Base-by-base conservation (phyloP, 2,113 vertebrate genomes). In the Artemisiospiza belli region DNA sequence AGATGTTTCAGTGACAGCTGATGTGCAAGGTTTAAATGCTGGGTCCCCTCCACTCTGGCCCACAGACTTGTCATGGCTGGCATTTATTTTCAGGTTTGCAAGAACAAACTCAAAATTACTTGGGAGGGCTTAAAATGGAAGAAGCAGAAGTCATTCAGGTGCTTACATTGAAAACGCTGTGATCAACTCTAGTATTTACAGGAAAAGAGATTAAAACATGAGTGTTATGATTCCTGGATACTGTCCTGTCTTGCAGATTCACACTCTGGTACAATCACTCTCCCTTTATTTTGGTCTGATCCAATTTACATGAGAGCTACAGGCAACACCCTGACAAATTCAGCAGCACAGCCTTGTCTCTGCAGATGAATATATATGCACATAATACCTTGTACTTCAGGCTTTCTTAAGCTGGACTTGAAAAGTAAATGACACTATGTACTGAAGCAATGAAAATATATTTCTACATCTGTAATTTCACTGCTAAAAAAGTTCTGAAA, bases 291-390 rank as follows among this genome's bases (percentile, higher is more conserved):
- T 81, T 63, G 39, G 77, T 70, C 74, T 94, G 64, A 72, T 89
- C 78, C 55, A 83, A 76, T 92, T 90, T 76, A 80, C 51, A 41
- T 2, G 5, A 69, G 80, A 96, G 90, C 87, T 95, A 46, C 74
- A 87, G 74, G 54, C 82, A 92, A 68, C 47, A 55, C 68, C 87
- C 92, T 77, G 70, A 68, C 76, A 82, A 94, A 84, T 78, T 39
- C 77, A 87, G 52, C 73, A 87, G 66, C 84, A 41, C 74, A 66
- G 63, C 23, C 62, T 31, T 76, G 44, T 73, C 82, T 85, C 70
- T 79, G 27, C 3, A 52, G 61, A 70, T 81, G 39, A 83, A 92
- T 73, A 77, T 39, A 72, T 8, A 4, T 46, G n/a, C 59, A 69
- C 22, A 10, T 10, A 70, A 27, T 64, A 68, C 31, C 58, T 66